Percentiles rank a stretch among this genome's conserved stretches.
Evolutionary conservation across 2,113 vertebrate genomes (phyloP).

Genomic region (Pongo abelii): DNA sequence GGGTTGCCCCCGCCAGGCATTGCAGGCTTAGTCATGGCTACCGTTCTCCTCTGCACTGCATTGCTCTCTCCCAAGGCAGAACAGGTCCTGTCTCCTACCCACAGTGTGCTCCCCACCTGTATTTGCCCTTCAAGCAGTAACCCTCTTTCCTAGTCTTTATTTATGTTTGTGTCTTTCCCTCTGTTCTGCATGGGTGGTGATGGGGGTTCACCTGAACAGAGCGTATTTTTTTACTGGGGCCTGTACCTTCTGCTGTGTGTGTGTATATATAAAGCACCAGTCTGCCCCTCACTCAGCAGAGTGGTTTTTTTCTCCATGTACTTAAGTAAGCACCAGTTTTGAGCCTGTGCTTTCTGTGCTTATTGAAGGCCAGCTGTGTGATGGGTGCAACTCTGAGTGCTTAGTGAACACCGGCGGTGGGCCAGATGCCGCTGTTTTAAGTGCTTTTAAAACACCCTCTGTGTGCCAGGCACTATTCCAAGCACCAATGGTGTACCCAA

Average conservation of each 20-base stretch:
- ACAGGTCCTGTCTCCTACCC: neutral
- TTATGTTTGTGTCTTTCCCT: constrained; percentile 58
- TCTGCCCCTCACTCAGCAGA: neutral
- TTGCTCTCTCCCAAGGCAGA: constrained; percentile 18
- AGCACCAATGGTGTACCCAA: neutral
- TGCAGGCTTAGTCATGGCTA: constrained; percentile 57
- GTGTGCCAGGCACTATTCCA: neutral
- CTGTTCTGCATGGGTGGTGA: constrained; percentile 27
- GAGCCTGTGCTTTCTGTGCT: neutral
- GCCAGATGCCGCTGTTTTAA: neutral
- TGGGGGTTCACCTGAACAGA: constrained; percentile 59
- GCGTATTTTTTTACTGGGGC: constrained; percentile 78
- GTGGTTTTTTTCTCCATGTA: neutral
- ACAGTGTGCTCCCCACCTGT: constrained; percentile 21
- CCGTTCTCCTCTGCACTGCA: constrained; percentile 37
- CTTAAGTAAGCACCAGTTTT: neutral
- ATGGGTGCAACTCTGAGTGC: neutral
- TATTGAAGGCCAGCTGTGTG: neutral
- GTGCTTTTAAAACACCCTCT: neutral
- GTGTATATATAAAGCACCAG: constrained; percentile 57
- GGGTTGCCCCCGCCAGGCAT: neutral
- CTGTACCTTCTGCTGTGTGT: constrained; percentile 36
- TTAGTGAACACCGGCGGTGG: neutral
- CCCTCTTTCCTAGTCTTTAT: constrained; percentile 47
- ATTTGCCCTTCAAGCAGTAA: constrained; percentile 38